Evolutionary conservation across 2,888 invertebrate species (phyloP).

Genomic region (Deilephila porcellus): DNA sequence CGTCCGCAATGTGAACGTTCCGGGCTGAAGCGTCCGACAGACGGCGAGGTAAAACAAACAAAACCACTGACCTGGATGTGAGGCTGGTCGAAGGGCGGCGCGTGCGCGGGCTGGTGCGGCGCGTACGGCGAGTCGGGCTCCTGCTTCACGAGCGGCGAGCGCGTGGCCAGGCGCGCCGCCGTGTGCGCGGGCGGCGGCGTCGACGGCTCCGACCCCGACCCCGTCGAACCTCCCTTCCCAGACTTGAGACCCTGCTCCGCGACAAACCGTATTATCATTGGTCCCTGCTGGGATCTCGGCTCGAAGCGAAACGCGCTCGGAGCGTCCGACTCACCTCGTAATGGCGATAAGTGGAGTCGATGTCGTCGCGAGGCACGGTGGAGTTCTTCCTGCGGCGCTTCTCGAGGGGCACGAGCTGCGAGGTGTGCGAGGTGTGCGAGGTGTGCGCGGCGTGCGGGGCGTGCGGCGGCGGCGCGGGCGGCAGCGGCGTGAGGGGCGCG

Average conservation of each 20-base stretch:
- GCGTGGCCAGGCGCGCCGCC: conserved; percentile 59
- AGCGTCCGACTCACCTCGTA: conserved; percentile 63
- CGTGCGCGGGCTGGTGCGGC: conserved; percentile 59
- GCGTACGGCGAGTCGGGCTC: conserved; percentile 84
- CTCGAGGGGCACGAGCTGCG: conserved; percentile 63
- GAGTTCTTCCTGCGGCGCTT: conserved; percentile 81
- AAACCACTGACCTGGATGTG: conserved; percentile 68
- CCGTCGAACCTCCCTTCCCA: conserved; percentile 72
- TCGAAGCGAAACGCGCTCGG: not conserved
- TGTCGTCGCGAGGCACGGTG: conserved; percentile 69
- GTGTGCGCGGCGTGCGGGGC: conserved; percentile 44
- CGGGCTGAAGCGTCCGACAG: too few relatives aligned
- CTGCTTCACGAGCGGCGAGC: conserved; percentile 85
- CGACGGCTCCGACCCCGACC: conserved; percentile 80
- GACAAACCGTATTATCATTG: not conserved
- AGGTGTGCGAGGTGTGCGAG: conserved; percentile 50
- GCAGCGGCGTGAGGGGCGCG: conserved; percentile 63
- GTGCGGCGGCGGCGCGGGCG: conserved; percentile 52
- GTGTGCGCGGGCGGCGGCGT: conserved; percentile 81
- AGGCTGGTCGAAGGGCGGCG: conserved; percentile 72
- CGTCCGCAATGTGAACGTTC: too few relatives aligned
- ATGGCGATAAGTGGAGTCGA: conserved; percentile 72
- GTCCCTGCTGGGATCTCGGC: not conserved
- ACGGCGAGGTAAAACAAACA: not conserved
- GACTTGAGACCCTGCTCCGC: conserved; percentile 64